Evolutionary conservation across 2,113 vertebrate genomes (phyloP).

Genomic region (Hippotragus niger): DNA sequence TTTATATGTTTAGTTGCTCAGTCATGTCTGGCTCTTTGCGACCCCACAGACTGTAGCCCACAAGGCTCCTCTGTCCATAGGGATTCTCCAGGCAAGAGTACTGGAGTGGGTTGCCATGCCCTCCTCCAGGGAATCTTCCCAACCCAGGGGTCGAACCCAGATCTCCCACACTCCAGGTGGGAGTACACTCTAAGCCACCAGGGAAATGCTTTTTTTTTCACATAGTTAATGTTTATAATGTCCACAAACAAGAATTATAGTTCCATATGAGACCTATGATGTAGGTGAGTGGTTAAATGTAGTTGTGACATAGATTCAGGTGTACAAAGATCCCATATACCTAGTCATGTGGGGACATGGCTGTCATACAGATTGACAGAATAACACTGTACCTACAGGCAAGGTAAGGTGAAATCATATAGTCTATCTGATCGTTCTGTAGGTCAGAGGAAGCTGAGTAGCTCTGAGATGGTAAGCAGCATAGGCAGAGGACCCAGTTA

Average conservation of each 20-base stretch:
- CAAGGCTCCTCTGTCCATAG: neutral
- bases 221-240: neutral
- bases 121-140: neutral
- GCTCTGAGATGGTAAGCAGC: no score
- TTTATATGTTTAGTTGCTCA: neutral
- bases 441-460: neutral
- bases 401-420: neutral
- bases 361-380: rapidly evolving
- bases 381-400: neutral
- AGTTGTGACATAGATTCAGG: rapidly evolving
- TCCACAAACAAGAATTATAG: neutral
- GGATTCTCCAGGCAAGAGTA: neutral
- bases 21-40: neutral
- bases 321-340: no score
- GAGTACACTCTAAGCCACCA: neutral
- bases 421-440: rapidly evolving
- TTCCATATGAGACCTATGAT: neutral
- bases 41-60: neutral
- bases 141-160: neutral
- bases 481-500: neutral
- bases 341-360: neutral
- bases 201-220: neutral
- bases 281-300: no score
- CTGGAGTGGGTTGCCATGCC: neutral
- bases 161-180: neutral